Conservation (phyloP, 1,140 invertebrate genomes). For the Achatina immaculata region DNA sequence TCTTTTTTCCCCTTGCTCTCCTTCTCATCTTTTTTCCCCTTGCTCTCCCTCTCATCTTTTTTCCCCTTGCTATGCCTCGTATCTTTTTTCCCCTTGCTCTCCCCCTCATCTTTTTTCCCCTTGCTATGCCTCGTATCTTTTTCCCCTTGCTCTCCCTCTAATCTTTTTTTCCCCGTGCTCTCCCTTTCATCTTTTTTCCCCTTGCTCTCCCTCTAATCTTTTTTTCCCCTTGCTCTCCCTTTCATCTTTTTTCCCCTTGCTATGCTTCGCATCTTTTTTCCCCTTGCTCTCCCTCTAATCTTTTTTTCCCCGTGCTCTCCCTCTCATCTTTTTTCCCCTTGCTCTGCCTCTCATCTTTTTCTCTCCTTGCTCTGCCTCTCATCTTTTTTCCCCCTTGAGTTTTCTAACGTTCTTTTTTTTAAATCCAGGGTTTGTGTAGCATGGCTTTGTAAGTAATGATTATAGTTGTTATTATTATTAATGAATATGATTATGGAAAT, state of each 20-base stretch:
- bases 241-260: not conserved
- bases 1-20: not conserved
- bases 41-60: not conserved
- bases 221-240: not conserved
- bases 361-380: not conserved
- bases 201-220: not conserved
- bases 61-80: not conserved
- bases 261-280: not conserved
- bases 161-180: not conserved
- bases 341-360: not conserved
- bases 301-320: not conserved
- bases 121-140: not conserved
- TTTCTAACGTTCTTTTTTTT: conserved; percentile 4
- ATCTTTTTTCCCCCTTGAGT: too few relatives aligned
- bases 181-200: not conserved
- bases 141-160: not conserved
- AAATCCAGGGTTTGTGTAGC: not conserved
- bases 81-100: not conserved
- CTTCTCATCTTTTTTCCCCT: conserved; percentile 1
- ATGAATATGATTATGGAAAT: too few relatives aligned
- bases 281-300: not conserved
- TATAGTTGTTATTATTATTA: too few relatives aligned
- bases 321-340: not conserved
- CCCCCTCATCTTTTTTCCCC: not conserved
- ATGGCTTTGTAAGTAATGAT: too few relatives aligned